phyloP scores from a whole-genome alignment of 2,113 vertebrate species.

The Microcebus murinus region DNA sequence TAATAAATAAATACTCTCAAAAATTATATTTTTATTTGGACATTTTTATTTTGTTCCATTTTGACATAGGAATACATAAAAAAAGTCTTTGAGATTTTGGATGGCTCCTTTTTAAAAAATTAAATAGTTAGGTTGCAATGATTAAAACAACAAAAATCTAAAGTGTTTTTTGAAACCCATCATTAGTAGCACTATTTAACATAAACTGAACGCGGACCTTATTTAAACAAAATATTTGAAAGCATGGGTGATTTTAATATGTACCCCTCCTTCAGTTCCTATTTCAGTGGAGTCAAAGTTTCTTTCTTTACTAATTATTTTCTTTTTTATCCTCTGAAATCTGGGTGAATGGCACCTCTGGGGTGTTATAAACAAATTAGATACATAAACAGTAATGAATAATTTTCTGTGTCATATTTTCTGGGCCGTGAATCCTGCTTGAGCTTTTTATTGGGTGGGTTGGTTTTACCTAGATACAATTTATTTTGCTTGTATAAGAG shows the following conservation, averaged over 20 bases:
- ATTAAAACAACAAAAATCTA: conserved; percentile 37
- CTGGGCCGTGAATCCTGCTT: background rate
- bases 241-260: background rate
- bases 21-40: background rate
- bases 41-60: background rate
- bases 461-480: conserved; percentile 44
- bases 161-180: conserved; percentile 4
- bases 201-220: background rate
- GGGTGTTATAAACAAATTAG: conserved; percentile 50
- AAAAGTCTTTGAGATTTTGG: background rate
- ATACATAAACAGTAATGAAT: conserved; percentile 34
- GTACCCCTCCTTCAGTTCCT: background rate
- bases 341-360: background rate
- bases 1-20: background rate
- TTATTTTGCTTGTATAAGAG: background rate
- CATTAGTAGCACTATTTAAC: background rate
- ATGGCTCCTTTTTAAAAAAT: background rate
- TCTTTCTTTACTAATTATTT: conserved; percentile 55
- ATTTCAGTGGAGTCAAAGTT: conserved; percentile 21
- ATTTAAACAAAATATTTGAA: conserved; percentile 39
- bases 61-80: background rate
- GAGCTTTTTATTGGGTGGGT: conserved; percentile 22
- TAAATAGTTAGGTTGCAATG: background rate
- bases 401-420: conserved; percentile 34
- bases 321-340: conserved; percentile 24